Evolutionary conservation across 2,888 invertebrate species (phyloP).

Genomic region (Melolontha melolontha): DNA sequence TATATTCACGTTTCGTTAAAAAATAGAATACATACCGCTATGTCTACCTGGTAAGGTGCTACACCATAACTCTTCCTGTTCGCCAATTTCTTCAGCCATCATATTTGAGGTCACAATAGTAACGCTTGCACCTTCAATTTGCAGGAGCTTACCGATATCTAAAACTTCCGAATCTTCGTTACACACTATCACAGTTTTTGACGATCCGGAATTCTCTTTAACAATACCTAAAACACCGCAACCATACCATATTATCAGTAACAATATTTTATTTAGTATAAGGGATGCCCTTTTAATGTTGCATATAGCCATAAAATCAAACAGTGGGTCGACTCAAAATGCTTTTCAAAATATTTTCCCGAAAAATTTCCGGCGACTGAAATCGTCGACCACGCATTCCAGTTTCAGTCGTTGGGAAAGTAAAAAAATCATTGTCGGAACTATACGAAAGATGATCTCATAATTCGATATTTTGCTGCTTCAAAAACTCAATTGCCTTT

Average conservation of each 20-base stretch:
- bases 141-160: slow-evolving; percentile 57
- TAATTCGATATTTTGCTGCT: too few relatives aligned
- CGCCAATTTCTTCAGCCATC: slow-evolving; percentile 40
- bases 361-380: too few relatives aligned
- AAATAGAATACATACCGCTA: slow-evolving; percentile 40
- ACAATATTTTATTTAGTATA: neutral
- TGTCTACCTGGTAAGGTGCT: slow-evolving; percentile 42
- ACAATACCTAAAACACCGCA: slow-evolving; percentile 64
- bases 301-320: too few relatives aligned
- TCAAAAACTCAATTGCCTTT: too few relatives aligned
- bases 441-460: too few relatives aligned
- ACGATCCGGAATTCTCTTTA: slow-evolving; percentile 63
- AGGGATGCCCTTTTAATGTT: too few relatives aligned
- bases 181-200: slow-evolving; percentile 75
- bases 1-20: too few relatives aligned
- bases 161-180: slow-evolving; percentile 70
- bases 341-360: too few relatives aligned
- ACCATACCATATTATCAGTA: slow-evolving; percentile 19
- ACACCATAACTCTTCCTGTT: slow-evolving; percentile 44
- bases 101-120: slow-evolving; percentile 53
- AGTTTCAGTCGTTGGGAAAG: too few relatives aligned
- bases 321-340: too few relatives aligned
- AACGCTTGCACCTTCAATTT: slow-evolving; percentile 52
- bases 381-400: too few relatives aligned
- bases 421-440: too few relatives aligned